These are phyloP conservation scores for Cryptocephalus moraei DNA, from an alignment of 2,888 invertebrate species.

Conservation along the genomic window DNA sequence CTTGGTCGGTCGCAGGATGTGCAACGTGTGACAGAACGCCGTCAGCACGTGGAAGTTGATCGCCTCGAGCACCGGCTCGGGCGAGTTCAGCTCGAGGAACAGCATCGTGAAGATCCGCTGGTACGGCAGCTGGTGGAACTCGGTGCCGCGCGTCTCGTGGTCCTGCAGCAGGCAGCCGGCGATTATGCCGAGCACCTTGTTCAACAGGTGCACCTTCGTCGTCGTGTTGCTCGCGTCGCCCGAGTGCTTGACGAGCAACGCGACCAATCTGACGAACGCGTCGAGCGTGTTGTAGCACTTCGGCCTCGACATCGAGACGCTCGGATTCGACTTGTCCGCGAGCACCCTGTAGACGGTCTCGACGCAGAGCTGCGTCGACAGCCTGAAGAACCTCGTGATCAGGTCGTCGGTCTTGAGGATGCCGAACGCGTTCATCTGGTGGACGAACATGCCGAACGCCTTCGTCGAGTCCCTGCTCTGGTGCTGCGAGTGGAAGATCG, in stretches of 20 bases:
- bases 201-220: slow-evolving; percentile 94
- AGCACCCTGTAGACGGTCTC: slow-evolving; percentile 84
- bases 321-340: slow-evolving; percentile 57
- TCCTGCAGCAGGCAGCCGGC: slow-evolving; percentile 93
- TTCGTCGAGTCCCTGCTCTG: slow-evolving; percentile 78
- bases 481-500: slow-evolving; percentile 64
- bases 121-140: slow-evolving; percentile 96
- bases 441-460: slow-evolving; percentile 88
- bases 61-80: slow-evolving; percentile 86
- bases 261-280: slow-evolving; percentile 83
- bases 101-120: slow-evolving; percentile 94
- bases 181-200: slow-evolving; percentile 81
- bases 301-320: slow-evolving; percentile 54
- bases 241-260: slow-evolving; percentile 88
- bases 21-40: slow-evolving; percentile 92
- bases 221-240: slow-evolving; percentile 83
- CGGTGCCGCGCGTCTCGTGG: slow-evolving; percentile 80
- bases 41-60: slow-evolving; percentile 91
- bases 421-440: slow-evolving; percentile 93
- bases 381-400: slow-evolving; percentile 92
- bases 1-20: slow-evolving; percentile 82
- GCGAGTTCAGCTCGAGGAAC: slow-evolving; percentile 90
- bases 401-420: slow-evolving; percentile 95
- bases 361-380: slow-evolving; percentile 93
- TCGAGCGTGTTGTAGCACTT: slow-evolving; percentile 95